Conservation (phyloP, 2,888 invertebrate genomes). For the Zhengitettix transpicula region DNA sequence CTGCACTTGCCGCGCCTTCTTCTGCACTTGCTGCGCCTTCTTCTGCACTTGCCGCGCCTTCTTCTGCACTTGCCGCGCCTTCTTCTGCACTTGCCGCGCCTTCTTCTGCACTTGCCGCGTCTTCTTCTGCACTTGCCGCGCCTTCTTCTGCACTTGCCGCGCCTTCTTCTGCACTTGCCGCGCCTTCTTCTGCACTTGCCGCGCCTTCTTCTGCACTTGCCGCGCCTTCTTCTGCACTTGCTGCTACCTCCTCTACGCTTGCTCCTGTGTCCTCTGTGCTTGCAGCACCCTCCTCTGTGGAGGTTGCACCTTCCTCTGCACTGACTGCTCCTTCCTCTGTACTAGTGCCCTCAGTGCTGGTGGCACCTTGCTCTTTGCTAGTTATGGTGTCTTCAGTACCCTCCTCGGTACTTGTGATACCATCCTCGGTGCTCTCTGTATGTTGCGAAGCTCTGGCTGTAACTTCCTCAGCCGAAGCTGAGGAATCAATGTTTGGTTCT, state of each 20-base stretch:
- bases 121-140: too few relatives aligned
- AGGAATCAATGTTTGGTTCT: background rate
- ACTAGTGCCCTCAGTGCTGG: constrained; percentile 10
- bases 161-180: background rate
- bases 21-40: constrained; percentile 3
- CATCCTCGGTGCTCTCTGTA: constrained; percentile 12
- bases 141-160: background rate
- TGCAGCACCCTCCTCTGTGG: constrained; percentile 5
- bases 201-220: constrained; percentile 2
- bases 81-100: too few relatives aligned
- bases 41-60: too few relatives aligned
- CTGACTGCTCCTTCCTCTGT: constrained; percentile 14
- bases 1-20: constrained; percentile 10
- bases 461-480: constrained; percentile 16
- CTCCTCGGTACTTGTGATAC: too few relatives aligned
- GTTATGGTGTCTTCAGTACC: constrained; percentile 13
- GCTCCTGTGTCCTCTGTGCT: constrained; percentile 4
- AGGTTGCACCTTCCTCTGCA: constrained; percentile 11
- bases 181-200: constrained; percentile 3
- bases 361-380: constrained; percentile 15
- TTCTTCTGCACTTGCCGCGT: too few relatives aligned
- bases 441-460: constrained; percentile 28
- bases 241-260: constrained; percentile 11
- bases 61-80: too few relatives aligned
- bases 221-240: constrained; percentile 8